These are phyloP conservation scores for Cenopis cana DNA, from an alignment of 2,888 invertebrate species.

Conservation along the genomic window DNA sequence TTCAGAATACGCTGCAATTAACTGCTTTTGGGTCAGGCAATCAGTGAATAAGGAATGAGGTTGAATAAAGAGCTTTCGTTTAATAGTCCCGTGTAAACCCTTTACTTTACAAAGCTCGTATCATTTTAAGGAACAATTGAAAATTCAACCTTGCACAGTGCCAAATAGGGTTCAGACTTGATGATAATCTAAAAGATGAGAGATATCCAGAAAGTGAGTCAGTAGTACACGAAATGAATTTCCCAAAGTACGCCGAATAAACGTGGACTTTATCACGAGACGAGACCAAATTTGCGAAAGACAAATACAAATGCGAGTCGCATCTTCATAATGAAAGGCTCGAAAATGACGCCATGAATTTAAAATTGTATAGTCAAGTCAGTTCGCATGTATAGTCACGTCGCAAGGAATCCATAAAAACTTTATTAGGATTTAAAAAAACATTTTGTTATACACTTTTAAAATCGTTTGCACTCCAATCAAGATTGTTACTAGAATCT, in stretches of 20 bases:
- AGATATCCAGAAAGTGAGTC: conserved; percentile 10
- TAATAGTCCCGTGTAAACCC: conserved; percentile 11
- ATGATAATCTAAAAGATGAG: background rate
- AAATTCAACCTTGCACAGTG: background rate
- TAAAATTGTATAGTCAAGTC: no score
- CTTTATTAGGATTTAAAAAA: background rate
- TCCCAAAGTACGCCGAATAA: conserved; percentile 28
- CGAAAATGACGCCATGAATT: conserved; percentile 39
- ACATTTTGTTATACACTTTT: no score
- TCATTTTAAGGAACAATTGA: background rate
- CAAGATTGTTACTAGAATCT: background rate
- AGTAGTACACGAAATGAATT: conserved; percentile 14
- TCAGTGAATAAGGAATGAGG: conserved; percentile 33
- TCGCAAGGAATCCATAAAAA: conserved; percentile 9
- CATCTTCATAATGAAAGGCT: conserved; percentile 44
- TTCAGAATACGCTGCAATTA: conserved; percentile 22
- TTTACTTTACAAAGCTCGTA: background rate
- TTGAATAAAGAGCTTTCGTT: conserved; percentile 33
- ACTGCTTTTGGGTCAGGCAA: conserved; percentile 20
- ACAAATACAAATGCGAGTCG: conserved; percentile 49
- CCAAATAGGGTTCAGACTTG: background rate
- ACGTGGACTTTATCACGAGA: conserved; percentile 35
- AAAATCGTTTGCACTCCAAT: background rate
- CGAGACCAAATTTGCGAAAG: conserved; percentile 48
- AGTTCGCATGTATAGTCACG: conserved; percentile 15